Base-by-base conservation (phyloP, 2,113 vertebrate genomes). In the Baryphthengus martii region DNA sequence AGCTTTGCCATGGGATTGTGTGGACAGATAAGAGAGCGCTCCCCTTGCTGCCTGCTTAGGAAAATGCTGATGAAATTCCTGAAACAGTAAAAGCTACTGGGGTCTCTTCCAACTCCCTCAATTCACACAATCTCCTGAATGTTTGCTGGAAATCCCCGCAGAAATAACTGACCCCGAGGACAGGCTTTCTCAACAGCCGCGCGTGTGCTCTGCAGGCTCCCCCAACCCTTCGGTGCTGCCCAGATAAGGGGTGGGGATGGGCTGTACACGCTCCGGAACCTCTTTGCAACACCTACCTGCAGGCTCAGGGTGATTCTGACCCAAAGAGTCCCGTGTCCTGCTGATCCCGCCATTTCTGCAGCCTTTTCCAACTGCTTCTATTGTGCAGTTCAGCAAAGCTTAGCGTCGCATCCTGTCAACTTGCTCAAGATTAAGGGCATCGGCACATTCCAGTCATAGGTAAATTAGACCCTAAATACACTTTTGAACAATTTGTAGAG, bases 1-100 rank as follows among this genome's bases (percentile, higher is more conserved):
- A 75, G 21, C 88, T 86, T 75, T 86, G 93, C 93, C 90, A 53
- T 93, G 95, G 96, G 80, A 93, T 94, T 11, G 7, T 86, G 81
- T 8, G 80, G 90, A 63, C 86, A 95, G 96, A 97, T 97, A 96
- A 96, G 93, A 87, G 84, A 90, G 61, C 83, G 76, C 90, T 95
- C 68, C 61, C 52, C 65, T n/a, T 7, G 44, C 59, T 86, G 88
- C 39, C 47, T 88, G 70, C 88, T 74, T 93, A 67, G 79, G 92
- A 95, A 93, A 89, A 89, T 0, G 2, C 53, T 92, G 93, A 88
- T 93, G 88, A 93, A 96, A 93, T 89, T 90, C 68, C 81, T 91
- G 91, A 93, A 91, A 31, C 87, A 85, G 77, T 88, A 91, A 71
- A 86, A 87, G 68, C 80, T 86, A 76, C 58, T 79, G 59, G 40